Percentiles rank a stretch among this genome's conserved stretches.
phyloP scores from a whole-genome alignment of 1,140 invertebrate genomes.

The Brachionus koreanus region DNA sequence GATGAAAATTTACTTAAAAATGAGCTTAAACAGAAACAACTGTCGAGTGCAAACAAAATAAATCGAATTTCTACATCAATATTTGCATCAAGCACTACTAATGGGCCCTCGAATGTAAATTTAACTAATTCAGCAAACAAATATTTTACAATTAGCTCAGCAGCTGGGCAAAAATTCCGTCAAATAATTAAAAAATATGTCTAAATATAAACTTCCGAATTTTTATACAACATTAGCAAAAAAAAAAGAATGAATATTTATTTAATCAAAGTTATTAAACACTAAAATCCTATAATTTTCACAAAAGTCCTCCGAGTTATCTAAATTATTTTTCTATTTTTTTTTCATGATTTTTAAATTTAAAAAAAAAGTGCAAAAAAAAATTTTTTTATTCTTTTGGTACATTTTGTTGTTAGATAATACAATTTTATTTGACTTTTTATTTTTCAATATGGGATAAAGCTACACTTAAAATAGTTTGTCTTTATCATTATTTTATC shows the following conservation, averaged over 20 bases:
- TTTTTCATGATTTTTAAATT: conserved; percentile 7
- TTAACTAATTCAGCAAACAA: conserved; percentile 29
- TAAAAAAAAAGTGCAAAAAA: conserved; percentile 18
- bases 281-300: conserved; percentile 1
- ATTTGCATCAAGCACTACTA: not conserved
- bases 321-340: conserved; percentile 30
- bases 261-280: not conserved
- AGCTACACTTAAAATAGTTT: not conserved
- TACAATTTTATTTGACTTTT: not conserved
- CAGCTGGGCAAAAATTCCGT: conserved; percentile 43
- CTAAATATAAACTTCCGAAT: not conserved
- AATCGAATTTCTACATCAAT: conserved; percentile 7
- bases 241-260: conserved; percentile 18
- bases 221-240: not conserved
- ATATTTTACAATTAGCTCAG: conserved; percentile 43
- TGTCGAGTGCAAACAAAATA: not conserved
- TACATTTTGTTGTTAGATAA: conserved; percentile 9
- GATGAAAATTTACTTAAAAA: conserved; percentile 28
- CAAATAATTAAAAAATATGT: conserved; percentile 45
- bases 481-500: not conserved
- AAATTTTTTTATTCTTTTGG: not conserved
- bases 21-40: conserved; percentile 8
- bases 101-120: not conserved
- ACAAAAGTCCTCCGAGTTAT: conserved; percentile 34
- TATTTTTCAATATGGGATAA: not conserved